Evolutionary conservation across 2,888 invertebrate genomes (phyloP), one percentile per base, ranked within the genome.

Genomic region (Thymelicus sylvestris): DNA sequence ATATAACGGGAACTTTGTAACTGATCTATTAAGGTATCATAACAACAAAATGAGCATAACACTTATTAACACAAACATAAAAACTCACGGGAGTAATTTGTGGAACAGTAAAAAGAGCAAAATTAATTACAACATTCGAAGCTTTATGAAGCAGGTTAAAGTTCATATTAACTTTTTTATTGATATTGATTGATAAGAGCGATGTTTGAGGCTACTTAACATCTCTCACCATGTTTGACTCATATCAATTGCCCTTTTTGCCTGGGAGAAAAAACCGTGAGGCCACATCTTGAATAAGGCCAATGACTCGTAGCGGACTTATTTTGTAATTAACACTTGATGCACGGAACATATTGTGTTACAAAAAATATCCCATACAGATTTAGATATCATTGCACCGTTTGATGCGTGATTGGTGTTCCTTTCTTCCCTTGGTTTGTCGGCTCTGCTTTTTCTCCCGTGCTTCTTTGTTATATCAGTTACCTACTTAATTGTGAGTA

Each of bases 291-390:
- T 81, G 74, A 74, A 73, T 74, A 78, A 78, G 85, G 85, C 77
- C 86, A 75, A 77, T 85, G 86, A 85, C 86, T 84, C 79, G 79
- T 81, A 80, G 80, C 80, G 80, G 78, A 82, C 81, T 82, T 82
- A 83, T 83, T 83, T 84, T 81, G 84, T 86, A 88, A 89, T 87
- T 88, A 88, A 82, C 84, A 85, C 83, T 80, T 80, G 81, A 86
- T 83, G 55, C 66, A 41, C 55, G 64, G 31, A 63, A 65, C 70
- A 70, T 74, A 68, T 70, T 70, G 71, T 62, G 65, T 71, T 73
- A 67, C 48, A 69, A 67, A 70, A 73, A 73, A 74, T 67, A 73
- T 71, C 62, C 64, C 67, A 73, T 71, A 72, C 72, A 73, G 75
- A 75, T 71, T 65, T 71, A 74, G 74, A 74, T 77, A 76, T 77